These are phyloP conservation scores for Drosophila bifasciata DNA, from an alignment of 1,140 invertebrate species.

Conservation along the genomic window DNA sequence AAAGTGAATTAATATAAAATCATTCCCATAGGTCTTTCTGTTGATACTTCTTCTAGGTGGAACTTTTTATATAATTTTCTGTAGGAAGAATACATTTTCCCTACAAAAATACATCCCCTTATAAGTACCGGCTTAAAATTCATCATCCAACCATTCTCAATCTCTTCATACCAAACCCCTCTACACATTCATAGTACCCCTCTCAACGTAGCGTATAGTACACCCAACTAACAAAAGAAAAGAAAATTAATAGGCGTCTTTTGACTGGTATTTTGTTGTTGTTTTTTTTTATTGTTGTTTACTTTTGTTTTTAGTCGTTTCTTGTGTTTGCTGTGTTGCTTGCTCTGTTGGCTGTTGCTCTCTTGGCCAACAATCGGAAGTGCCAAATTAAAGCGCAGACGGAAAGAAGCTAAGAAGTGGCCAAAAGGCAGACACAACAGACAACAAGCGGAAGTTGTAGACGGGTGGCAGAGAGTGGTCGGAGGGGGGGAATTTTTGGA, in stretches of 20 bases:
- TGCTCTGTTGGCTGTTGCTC: constrained; percentile 6
- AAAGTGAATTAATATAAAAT: too few species aligned
- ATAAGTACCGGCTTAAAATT: too few species aligned
- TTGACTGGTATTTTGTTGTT: constrained; percentile 11
- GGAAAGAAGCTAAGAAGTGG: constrained; percentile 41
- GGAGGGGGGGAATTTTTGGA: constrained; percentile 1
- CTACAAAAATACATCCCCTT: too few species aligned
- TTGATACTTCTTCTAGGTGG: too few species aligned
- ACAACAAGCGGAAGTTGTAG: constrained; percentile 29
- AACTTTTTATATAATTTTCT: too few species aligned
- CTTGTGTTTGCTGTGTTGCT: background rate
- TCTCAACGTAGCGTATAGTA: too few species aligned
- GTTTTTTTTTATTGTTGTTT: constrained; percentile 28
- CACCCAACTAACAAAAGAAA: constrained; percentile 19
- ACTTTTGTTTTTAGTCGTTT: constrained; percentile 27
- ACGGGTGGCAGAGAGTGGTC: background rate
- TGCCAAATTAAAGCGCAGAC: constrained; percentile 60
- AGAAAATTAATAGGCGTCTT: constrained; percentile 62
- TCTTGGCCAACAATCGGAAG: constrained; percentile 63
- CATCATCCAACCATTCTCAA: too few species aligned
- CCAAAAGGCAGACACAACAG: constrained; percentile 26
- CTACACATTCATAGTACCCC: too few species aligned
- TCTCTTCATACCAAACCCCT: too few species aligned
- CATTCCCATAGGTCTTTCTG: too few species aligned
- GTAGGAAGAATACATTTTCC: too few species aligned